phyloP scores from a whole-genome alignment of 1,140 invertebrate genomes.

The Neodiprion virginianus region DNA sequence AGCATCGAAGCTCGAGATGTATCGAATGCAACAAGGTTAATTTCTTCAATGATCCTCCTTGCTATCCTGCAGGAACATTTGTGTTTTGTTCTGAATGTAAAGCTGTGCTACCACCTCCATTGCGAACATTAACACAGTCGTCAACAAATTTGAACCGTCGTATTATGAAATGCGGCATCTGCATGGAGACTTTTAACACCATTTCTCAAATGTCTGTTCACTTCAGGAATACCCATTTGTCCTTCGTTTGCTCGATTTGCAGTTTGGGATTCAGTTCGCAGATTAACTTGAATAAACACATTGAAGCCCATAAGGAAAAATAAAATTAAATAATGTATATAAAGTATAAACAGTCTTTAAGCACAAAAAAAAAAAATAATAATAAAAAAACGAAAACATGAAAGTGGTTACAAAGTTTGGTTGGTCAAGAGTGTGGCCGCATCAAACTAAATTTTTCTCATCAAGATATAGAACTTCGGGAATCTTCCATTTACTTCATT shows the following conservation, averaged over 20 bases:
- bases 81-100: not conserved
- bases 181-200: not conserved
- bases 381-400: no score
- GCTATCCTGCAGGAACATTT: not conserved
- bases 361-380: no score
- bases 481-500: no score
- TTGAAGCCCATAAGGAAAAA: not conserved
- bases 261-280: not conserved
- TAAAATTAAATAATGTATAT: no score
- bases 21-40: not conserved
- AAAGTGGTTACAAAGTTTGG: no score
- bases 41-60: not conserved
- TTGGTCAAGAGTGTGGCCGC: no score
- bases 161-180: slow-evolving; percentile 1
- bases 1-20: not conserved
- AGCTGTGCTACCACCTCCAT: not conserved
- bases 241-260: not conserved
- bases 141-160: not conserved
- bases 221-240: not conserved
- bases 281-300: not conserved
- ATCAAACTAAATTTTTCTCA: no score
- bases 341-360: no score
- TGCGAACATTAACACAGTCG: not conserved
- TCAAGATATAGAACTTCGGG: no score
- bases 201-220: not conserved